A percentile compares a stretch with the other conserved stretches of the same genome.
Evolutionary conservation across 2,797 vertebrate genomes (phyloP).

Genomic region (Lycodopsis pacificus): DNA sequence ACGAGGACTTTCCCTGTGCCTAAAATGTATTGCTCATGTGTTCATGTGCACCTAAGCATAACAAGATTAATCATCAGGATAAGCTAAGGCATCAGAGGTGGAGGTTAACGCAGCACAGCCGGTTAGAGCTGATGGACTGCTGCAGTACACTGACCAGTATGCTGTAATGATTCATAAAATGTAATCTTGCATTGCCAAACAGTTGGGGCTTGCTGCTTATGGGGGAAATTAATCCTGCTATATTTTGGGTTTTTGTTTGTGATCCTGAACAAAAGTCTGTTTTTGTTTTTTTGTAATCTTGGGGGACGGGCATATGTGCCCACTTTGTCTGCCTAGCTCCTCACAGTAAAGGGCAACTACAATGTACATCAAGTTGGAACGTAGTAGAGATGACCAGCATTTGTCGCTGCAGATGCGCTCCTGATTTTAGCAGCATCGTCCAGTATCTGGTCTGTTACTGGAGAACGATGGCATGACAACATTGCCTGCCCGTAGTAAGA

Average conservation of each 20-base stretch:
- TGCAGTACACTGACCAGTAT: conserved; percentile 55
- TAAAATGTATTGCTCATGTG: conserved; percentile 54
- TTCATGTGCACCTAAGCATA: conserved; percentile 65
- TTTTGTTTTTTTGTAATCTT: conserved; percentile 51
- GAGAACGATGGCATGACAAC: conserved; percentile 80
- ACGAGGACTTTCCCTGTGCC: conserved; percentile 59
- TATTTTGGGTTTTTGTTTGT: conserved; percentile 70
- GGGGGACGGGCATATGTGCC: conserved; percentile 48
- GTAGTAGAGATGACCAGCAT: conserved; percentile 44
- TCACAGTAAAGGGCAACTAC: conserved; percentile 65
- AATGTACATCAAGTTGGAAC: conserved; percentile 64
- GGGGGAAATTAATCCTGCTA: conserved; percentile 71
- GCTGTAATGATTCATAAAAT: conserved; percentile 72
- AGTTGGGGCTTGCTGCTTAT: conserved; percentile 83
- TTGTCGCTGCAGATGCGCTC: conserved; percentile 79
- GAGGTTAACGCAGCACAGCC: conserved; percentile 53
- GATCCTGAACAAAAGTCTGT: conserved; percentile 78
- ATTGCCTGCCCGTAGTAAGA: conserved; percentile 79
- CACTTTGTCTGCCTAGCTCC: conserved; percentile 72
- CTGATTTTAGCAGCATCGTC: conserved; percentile 63
- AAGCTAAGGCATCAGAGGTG: conserved; percentile 57
- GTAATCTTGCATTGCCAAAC: conserved; percentile 78
- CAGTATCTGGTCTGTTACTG: conserved; percentile 57
- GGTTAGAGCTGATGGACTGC: conserved; percentile 43
- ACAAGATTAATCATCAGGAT: conserved; percentile 65